Percentiles rank a stretch among this genome's conserved stretches.
phyloP scores from a whole-genome alignment of 2,797 vertebrate species.

The Leontocebus nigricollis region DNA sequence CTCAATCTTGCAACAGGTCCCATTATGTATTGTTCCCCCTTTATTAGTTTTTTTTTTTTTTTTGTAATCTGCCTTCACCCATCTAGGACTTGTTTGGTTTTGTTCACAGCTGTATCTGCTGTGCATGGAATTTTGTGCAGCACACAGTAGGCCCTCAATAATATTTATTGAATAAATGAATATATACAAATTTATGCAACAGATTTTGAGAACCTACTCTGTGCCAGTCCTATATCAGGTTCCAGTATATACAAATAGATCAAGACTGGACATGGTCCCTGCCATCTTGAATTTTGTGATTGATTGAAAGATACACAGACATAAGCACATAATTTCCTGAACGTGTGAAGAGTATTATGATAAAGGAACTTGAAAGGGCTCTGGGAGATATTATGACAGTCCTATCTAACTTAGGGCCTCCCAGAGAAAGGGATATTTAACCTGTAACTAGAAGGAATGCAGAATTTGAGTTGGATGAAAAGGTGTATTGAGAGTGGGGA shows the following conservation, averaged over 20 bases:
- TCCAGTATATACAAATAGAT: not conserved
- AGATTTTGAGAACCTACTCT: not conserved
- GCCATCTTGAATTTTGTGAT: not conserved
- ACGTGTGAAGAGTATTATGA: not conserved
- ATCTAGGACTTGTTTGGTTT: not conserved
- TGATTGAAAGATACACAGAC: not conserved
- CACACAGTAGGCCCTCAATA: not conserved
- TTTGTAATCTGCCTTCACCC: not conserved
- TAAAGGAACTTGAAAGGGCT: not conserved
- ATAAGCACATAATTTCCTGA: not conserved
- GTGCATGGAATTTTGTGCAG: not conserved
- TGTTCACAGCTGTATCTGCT: not conserved
- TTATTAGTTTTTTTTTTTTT: not conserved
- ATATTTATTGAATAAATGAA: not conserved
- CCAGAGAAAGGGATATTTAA: not conserved
- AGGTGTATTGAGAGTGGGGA: fast-evolving
- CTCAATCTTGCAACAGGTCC: not conserved
- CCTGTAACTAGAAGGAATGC: not conserved
- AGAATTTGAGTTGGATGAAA: not conserved
- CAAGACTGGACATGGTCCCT: not conserved
- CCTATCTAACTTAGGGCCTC: not conserved
- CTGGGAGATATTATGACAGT: not conserved
- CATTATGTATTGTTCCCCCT: not conserved
- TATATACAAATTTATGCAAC: not conserved
- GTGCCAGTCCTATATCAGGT: not conserved